Percentiles rank a stretch among this genome's conserved stretches.
Conservation (phyloP, 2,113 vertebrate species). For the Artemisiospiza belli region DNA sequence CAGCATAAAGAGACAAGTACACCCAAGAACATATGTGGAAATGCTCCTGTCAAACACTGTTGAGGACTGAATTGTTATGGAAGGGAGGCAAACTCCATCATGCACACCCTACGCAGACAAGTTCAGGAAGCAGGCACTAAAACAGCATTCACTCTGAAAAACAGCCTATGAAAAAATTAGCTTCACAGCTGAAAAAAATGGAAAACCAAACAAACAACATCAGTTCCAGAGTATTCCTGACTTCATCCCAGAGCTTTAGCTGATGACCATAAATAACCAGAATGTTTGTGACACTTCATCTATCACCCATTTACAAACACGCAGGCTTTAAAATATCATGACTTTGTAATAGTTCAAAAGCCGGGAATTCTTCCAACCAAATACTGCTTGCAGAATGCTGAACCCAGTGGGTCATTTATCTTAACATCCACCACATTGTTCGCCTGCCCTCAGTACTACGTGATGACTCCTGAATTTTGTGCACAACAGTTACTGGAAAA, state of each 20-base stretch:
- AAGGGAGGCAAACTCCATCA: not conserved
- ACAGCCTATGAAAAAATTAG: not conserved
- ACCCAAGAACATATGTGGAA: not conserved
- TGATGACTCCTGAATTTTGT: not conserved
- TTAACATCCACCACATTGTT: not conserved
- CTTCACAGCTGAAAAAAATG: not conserved
- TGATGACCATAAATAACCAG: slow-evolving; percentile 14
- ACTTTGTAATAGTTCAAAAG: slow-evolving; percentile 24
- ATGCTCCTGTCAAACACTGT: not conserved
- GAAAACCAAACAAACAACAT: not conserved
- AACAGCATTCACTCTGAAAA: not conserved
- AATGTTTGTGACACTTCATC: not conserved
- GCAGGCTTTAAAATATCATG: slow-evolving; percentile 21
- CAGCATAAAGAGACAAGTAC: not conserved
- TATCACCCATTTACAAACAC: slow-evolving; percentile 14
- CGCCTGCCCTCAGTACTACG: not conserved
- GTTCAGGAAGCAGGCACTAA: not conserved
- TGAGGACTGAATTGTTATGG: not conserved
- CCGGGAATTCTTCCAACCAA: slow-evolving; percentile 19
- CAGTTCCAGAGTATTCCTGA: not conserved
- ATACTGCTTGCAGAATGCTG: not conserved
- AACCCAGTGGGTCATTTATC: slow-evolving; percentile 17
- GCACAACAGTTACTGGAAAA: not conserved
- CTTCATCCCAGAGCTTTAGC: slow-evolving; percentile 17
- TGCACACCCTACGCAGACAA: not conserved